Conservation (phyloP, 1,140 invertebrate species). For the Caenorhabditis remanei region DNA sequence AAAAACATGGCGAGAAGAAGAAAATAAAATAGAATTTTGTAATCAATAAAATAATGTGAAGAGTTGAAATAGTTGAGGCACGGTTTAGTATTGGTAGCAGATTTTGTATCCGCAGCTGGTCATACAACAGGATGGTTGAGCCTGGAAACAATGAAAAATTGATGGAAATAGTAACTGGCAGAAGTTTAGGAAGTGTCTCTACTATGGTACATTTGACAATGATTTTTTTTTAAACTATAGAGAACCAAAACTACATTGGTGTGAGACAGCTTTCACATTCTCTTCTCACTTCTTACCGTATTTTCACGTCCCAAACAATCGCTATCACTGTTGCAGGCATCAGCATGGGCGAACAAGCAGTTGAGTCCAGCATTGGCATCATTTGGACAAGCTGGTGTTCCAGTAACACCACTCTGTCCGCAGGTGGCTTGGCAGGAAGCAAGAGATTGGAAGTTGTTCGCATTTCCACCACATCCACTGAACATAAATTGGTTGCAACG, state of each 20-base stretch:
- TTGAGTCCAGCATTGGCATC: conserved; percentile 66
- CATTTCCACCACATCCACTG: conserved; percentile 68
- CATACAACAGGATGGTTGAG: conserved; percentile 67
- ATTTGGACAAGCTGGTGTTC: conserved; percentile 65
- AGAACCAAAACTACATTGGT: too few relatives aligned
- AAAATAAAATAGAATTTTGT: conserved; percentile 4
- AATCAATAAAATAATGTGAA: background rate
- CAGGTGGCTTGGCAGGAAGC: conserved; percentile 68
- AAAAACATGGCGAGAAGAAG: background rate
- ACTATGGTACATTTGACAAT: too few relatives aligned
- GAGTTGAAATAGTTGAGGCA: background rate
- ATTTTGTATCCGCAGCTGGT: conserved; percentile 69
- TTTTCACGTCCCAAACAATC: conserved; percentile 68
- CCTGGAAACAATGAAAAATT: conserved; percentile 14
- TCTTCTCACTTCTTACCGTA: conserved; percentile 33
- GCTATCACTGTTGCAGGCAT: conserved; percentile 64
- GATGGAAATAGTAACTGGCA: background rate
- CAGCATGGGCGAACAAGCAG: conserved; percentile 66
- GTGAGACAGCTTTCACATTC: too few relatives aligned
- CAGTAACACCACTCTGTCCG: conserved; percentile 59
- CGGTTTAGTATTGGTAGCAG: conserved; percentile 67
- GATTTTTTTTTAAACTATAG: too few relatives aligned
- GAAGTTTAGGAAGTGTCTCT: too few relatives aligned
- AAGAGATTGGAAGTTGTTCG: conserved; percentile 69
- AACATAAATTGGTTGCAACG: conserved; percentile 68